Conservation (phyloP, 2,888 invertebrate species). For the Rhagonycha fulva region DNA sequence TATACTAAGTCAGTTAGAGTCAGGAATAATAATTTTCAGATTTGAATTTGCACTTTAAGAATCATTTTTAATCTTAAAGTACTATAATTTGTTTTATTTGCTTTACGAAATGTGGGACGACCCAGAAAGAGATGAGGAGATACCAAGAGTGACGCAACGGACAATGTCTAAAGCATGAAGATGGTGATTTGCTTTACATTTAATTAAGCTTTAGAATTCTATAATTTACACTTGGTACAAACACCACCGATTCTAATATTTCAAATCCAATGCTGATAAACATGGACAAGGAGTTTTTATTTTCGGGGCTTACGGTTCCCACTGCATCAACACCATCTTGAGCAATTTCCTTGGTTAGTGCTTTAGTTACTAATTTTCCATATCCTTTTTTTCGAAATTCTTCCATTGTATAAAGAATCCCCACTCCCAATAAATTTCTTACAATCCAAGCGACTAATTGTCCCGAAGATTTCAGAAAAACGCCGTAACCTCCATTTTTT, state of each 20-base stretch:
- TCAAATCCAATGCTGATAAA: conserved; percentile 47
- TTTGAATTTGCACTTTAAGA: too few species aligned
- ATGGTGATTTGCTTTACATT: too few species aligned
- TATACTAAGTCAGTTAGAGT: too few species aligned
- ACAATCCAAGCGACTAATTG: conserved; percentile 51
- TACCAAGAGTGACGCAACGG: too few species aligned
- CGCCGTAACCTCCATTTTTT: conserved; percentile 49
- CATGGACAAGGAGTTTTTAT: conserved; percentile 46
- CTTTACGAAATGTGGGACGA: too few species aligned
- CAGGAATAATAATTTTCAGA: too few species aligned
- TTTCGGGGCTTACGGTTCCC: conserved; percentile 45
- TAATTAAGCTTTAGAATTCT: not conserved
- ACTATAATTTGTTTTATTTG: too few species aligned
- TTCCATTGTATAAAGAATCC: conserved; percentile 48
- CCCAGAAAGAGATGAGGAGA: too few species aligned
- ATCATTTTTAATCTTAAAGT: too few species aligned
- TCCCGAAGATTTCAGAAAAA: conserved; percentile 47
- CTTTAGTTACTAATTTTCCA: conserved; percentile 46
- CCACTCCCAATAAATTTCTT: conserved; percentile 47
- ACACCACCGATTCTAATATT: conserved; percentile 4
- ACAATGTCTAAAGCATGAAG: too few species aligned
- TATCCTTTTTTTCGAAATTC: conserved; percentile 50
- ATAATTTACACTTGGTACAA: not conserved
- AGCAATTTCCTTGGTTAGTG: conserved; percentile 46
- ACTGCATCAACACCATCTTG: conserved; percentile 43